phyloP scores from a whole-genome alignment of 1,140 invertebrate genomes.

The Temnothorax curvispinosus region DNA sequence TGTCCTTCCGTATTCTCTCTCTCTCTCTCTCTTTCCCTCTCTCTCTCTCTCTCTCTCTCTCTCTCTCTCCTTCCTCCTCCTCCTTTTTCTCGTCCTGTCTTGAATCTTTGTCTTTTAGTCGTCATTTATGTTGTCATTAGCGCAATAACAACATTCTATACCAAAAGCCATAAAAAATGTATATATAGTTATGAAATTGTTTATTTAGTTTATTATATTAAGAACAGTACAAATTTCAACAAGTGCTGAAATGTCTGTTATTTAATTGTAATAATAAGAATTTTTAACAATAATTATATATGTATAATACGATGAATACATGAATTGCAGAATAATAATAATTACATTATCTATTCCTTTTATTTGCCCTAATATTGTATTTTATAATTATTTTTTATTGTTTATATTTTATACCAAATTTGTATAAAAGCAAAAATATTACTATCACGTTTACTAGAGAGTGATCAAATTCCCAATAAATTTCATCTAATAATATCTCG shows the following conservation, averaged over 20 bases:
- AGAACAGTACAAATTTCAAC: background rate
- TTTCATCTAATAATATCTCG: background rate
- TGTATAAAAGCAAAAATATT: background rate
- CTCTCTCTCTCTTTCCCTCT: slow-evolving; percentile 17
- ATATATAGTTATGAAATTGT: background rate
- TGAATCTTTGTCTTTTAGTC: background rate
- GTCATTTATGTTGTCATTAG: background rate
- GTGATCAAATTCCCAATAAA: background rate
- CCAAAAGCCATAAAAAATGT: background rate
- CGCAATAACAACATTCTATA: background rate
- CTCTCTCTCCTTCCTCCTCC: background rate
- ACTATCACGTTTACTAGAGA: background rate
- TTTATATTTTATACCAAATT: background rate
- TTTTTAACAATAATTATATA: background rate
- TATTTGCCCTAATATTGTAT: background rate
- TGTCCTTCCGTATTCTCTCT: slow-evolving; percentile 72
- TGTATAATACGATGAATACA: background rate
- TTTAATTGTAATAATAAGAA: background rate
- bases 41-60: slow-evolving; percentile 54
- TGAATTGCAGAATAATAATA: background rate
- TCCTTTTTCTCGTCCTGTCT: background rate
- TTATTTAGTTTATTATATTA: background rate
- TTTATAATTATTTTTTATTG: background rate
- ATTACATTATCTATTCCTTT: background rate
- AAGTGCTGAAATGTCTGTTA: background rate